Base-by-base conservation (phyloP, 2,888 invertebrate species). In the Spicauda simplicius region DNA sequence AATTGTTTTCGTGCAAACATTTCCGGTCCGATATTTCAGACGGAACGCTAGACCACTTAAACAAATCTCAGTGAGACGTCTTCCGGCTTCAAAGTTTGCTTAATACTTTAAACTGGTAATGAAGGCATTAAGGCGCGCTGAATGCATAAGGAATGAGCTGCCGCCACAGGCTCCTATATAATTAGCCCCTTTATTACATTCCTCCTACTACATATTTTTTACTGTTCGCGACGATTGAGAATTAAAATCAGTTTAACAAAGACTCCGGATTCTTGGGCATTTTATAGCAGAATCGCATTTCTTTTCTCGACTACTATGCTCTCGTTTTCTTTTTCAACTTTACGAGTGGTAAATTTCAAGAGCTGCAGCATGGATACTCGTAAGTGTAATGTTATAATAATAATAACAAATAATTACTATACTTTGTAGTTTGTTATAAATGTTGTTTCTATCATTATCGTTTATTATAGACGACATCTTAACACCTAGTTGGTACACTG, bases 21-120 rank as follows among this genome's bases (percentile, higher is more conserved):
- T 79, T 78, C 76, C 77, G 72, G 64, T 72, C 73, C 71, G 73
- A 70, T 76, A 75, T 81, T 78, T 73, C 73, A 77, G 75, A 76
- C 74, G 73, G 76, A 81, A 74, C 74, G 77, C 73, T 74, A 74
- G 72, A 79, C 78, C 81, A 82, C 84, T 89, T 88, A 84, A 82
- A 86, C 83, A 87, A 89, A 90, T 89, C 88, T 84, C 80, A 77
- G 80, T 76, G 80, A 85, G 84, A 81, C 81, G 80, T 82, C 82
- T 85, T n/a, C 77, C 80, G 81, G 80, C 80, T 83, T 79, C 82
- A 73, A 86, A 90, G 90, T 91, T 91, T 88, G 85, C 86, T 86
- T 90, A 89, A 91, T 91, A 91, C 91, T 91, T 91, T 90, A 91
- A 92, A 91, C 91, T 91, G 87, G 86, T 90, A 90, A 91, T 91